phyloP scores from a whole-genome alignment of 2,888 invertebrate species.

The Amiota communis region DNA sequence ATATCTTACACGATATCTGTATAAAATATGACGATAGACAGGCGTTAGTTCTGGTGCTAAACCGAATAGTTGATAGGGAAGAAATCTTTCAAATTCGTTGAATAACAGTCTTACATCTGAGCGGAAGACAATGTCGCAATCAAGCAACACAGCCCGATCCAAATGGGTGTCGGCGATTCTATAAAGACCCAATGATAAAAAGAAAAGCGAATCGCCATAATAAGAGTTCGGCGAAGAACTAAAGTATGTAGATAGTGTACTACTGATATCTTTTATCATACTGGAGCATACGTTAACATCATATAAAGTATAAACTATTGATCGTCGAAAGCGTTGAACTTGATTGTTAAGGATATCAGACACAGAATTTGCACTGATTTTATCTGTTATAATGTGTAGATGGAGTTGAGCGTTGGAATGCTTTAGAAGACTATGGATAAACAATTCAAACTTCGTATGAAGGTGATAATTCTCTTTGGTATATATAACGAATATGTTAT shows the following conservation, averaged over 20 bases:
- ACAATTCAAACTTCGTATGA: slow-evolving; percentile 71
- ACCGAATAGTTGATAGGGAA: slow-evolving; percentile 79
- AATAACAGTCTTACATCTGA: slow-evolving; percentile 80
- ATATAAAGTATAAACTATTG: slow-evolving; percentile 75
- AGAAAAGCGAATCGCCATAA: slow-evolving; percentile 86
- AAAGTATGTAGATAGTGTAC: slow-evolving; percentile 81
- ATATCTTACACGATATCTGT: slow-evolving; percentile 78
- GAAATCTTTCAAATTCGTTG: slow-evolving; percentile 80
- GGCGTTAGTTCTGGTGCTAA: slow-evolving; percentile 84
- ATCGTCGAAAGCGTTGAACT: slow-evolving; percentile 71
- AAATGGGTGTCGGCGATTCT: slow-evolving; percentile 78
- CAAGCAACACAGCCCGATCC: slow-evolving; percentile 80
- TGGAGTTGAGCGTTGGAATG: slow-evolving; percentile 74
- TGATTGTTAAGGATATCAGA: slow-evolving; percentile 73
- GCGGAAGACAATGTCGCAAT: slow-evolving; percentile 84
- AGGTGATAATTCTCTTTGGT: slow-evolving; percentile 71
- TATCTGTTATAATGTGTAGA: slow-evolving; percentile 79
- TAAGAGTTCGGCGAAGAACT: slow-evolving; percentile 81
- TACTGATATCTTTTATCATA: slow-evolving; percentile 78
- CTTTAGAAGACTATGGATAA: slow-evolving; percentile 69
- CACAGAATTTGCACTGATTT: slow-evolving; percentile 76
- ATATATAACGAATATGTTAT: slow-evolving; percentile 72
- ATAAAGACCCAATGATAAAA: slow-evolving; percentile 83
- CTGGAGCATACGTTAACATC: slow-evolving; percentile 78
- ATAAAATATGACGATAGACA: slow-evolving; percentile 84